Percentiles rank a stretch among this genome's conserved stretches.
phyloP scores from a whole-genome alignment of 2,113 vertebrate species.

The Phylloscopus whistleri region DNA sequence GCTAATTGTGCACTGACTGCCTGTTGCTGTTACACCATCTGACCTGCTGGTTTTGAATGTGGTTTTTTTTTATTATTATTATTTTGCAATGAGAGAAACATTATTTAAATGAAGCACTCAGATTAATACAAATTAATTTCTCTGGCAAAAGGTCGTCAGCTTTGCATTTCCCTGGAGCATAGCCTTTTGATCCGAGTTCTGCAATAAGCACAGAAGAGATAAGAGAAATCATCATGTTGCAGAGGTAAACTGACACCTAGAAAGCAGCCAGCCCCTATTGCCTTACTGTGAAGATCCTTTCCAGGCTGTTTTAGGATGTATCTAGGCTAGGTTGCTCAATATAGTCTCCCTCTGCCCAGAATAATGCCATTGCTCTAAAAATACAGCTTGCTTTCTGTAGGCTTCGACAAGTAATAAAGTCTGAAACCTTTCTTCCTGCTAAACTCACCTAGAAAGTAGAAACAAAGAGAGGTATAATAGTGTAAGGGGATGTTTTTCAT shows the following conservation, averaged over 20 bases:
- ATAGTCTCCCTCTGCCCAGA: background rate
- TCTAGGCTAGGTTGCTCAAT: background rate
- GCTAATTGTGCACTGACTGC: background rate
- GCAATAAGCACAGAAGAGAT: constrained; percentile 43
- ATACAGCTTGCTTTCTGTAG: background rate
- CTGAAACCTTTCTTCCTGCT: constrained; percentile 2
- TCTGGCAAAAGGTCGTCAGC: constrained; percentile 68
- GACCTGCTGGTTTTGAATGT: background rate
- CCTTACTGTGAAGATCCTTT: background rate
- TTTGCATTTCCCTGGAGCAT: constrained; percentile 65
- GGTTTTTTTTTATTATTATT: background rate
- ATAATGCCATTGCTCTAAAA: background rate
- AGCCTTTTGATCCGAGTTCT: constrained; percentile 62
- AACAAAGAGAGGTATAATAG: background rate
- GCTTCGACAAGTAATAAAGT: background rate
- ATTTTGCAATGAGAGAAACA: background rate
- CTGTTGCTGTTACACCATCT: background rate
- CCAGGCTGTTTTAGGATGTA: background rate
- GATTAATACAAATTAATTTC: constrained; percentile 59
- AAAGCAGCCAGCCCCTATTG: background rate
- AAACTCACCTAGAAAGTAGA: background rate
- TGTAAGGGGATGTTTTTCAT: background rate
- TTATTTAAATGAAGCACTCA: background rate
- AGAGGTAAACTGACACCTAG: background rate
- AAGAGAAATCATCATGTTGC: background rate